Evolutionary conservation across 1,140 invertebrate species (phyloP), one percentile per base, ranked within the genome.

Genomic region (Bombus sibiricus): DNA sequence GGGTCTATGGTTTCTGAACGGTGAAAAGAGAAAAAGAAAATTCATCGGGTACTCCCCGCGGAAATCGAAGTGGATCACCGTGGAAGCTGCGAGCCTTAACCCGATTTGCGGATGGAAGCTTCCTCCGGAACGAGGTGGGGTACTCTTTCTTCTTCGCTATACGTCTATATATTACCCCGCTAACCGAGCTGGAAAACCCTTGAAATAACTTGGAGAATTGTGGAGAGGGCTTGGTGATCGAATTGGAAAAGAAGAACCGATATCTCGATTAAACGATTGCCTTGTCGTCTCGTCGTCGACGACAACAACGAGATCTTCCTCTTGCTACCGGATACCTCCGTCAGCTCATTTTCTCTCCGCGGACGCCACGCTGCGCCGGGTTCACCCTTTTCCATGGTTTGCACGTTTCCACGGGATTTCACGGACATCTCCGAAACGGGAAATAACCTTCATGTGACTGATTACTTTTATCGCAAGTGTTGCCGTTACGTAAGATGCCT

Each of bases 11-110:
- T 64, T 41, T 43, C 37, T 34, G 34, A 71, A 39, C 41, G 43
- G 28, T 12, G 18, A 39, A 59, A 15, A 59, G 74, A n/a, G 34
- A 39, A 72, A 73, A 43, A 78, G 74, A 78, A 39, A 73, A 83
- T 71, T 77, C 73, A 64, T 64, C 68, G 75, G 10, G 5, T 53
- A 12, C 53, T 85, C 85, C 81, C 75, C 71, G 39, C 75, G 76
- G 86, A 78, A 79, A 87, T 87, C 86, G 86, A 85, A 87, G 75
- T 85, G 69, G 86, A 87, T 87, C 86, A 80, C 34, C 76, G 59
- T 76, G 69, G 43, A 74, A 79, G 75, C 86, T 74, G 80, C 68
- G 82, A 78, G 71, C 76, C 62, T 87, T 85, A 87, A 85, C 82
- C 85, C 86, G 82, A 87, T 85, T 87, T 85, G 75, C 37, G 86